Evolutionary conservation across 2,888 invertebrate species (phyloP).

Genomic region (Prosapia bicincta): DNA sequence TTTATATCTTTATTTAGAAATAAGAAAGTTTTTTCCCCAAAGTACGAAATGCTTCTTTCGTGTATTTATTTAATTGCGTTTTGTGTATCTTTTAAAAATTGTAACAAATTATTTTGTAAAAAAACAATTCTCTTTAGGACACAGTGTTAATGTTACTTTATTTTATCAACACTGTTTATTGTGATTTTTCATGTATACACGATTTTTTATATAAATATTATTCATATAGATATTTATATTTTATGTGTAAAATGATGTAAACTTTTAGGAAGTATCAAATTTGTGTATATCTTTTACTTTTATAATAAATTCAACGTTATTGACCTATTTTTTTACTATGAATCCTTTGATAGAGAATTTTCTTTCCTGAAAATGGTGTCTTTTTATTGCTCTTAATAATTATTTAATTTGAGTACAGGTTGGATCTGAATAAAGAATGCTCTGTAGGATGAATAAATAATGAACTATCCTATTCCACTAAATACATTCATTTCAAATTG

Average conservation of each 20-base stretch:
- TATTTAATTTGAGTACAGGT: no score
- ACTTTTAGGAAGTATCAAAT: conserved; percentile 15
- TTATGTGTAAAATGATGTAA: neutral
- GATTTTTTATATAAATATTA: neutral
- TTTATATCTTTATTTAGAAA: no score
- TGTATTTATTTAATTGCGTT: no score
- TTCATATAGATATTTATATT: neutral
- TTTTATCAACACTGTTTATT: neutral
- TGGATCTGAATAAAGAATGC: no score
- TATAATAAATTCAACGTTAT: conserved; percentile 13
- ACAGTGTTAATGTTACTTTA: neutral
- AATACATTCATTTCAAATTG: no score
- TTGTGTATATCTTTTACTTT: conserved; percentile 29
- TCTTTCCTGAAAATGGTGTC: no score
- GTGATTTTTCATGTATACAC: neutral
- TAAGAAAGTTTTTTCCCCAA: no score
- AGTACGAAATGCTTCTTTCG: no score
- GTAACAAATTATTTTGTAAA: neutral
- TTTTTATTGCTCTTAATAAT: no score
- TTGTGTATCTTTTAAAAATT: neutral
- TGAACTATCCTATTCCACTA: no score
- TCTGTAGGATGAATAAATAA: no score
- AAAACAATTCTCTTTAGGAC: neutral
- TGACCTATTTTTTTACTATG: neutral
- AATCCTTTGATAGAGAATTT: no score